These are phyloP conservation scores for Anas acuta DNA, from an alignment of 2,797 vertebrate species.

Conservation along the genomic window DNA sequence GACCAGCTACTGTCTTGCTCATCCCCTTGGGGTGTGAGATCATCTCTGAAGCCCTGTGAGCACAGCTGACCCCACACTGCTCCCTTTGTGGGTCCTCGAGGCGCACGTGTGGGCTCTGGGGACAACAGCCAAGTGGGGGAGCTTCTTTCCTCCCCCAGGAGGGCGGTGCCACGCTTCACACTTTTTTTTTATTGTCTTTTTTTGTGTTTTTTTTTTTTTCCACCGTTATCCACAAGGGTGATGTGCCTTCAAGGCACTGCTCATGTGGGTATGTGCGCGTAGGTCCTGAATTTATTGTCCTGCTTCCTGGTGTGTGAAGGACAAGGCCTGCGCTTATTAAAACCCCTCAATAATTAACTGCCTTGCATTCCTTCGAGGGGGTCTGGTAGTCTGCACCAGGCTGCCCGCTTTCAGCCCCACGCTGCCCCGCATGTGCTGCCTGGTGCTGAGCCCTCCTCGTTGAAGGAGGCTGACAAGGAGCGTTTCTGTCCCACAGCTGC, in stretches of 20 bases:
- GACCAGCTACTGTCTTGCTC: not conserved
- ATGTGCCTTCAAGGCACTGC: not conserved
- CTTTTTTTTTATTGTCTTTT: not conserved
- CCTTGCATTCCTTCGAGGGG: not conserved
- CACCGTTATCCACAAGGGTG: not conserved
- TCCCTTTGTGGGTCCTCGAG: slow-evolving; percentile 64
- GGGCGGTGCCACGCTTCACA: rapidly evolving
- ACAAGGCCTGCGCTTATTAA: not conserved
- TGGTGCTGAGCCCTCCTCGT: slow-evolving; percentile 38
- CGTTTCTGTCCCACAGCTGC: slow-evolving; percentile 59
- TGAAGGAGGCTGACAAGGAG: slow-evolving; percentile 53
- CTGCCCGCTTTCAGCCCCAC: not conserved
- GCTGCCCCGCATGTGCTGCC: slow-evolving; percentile 17
- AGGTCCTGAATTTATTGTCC: not conserved
- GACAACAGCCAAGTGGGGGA: not conserved
- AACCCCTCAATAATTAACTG: no score
- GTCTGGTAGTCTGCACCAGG: no score
- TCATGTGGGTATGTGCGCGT: rapidly evolving
- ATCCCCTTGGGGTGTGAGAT: slow-evolving; percentile 74
- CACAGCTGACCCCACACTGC: slow-evolving; percentile 74
- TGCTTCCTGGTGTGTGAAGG: not conserved
- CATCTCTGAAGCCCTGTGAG: slow-evolving; percentile 72
- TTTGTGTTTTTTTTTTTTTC: not conserved
- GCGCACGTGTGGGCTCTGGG: not conserved
- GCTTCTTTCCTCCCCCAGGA: not conserved